A percentile compares a stretch with the other conserved stretches of the same genome.
phyloP scores from a whole-genome alignment of 2,888 invertebrate genomes.

The Tribolium freemani region DNA sequence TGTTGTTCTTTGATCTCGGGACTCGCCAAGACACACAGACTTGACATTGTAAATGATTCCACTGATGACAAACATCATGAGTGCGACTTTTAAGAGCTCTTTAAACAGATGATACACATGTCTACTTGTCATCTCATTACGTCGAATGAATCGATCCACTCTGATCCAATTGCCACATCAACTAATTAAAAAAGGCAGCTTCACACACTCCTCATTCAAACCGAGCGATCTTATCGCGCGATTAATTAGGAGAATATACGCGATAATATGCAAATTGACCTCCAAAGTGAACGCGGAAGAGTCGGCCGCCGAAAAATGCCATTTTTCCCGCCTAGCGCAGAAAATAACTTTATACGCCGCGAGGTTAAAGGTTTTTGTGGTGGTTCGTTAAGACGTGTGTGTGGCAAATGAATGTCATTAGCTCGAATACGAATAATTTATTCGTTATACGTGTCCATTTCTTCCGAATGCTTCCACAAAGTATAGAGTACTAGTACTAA shows the following conservation, averaged over 20 bases:
- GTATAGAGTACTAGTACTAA: conserved; percentile 7
- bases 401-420: conserved; percentile 32
- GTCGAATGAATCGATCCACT: conserved; percentile 22
- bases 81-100: conserved; percentile 37
- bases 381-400: conserved; percentile 17
- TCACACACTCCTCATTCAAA: neutral
- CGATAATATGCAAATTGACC: conserved; percentile 23
- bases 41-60: conserved; percentile 40
- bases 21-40: conserved; percentile 17
- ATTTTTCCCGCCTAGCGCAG: neutral
- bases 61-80: conserved; percentile 40
- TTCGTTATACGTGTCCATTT: conserved; percentile 2
- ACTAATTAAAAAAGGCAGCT: conserved; percentile 27
- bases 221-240: conserved; percentile 6
- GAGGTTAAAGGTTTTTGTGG: conserved; percentile 4
- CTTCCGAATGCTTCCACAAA: conserved; percentile 1
- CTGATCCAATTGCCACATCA: conserved; percentile 21
- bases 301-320: too few relatives aligned
- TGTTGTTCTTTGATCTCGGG: conserved; percentile 18
- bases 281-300: too few relatives aligned
- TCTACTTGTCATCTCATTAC: conserved; percentile 19
- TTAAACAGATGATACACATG: conserved; percentile 35
- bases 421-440: conserved; percentile 28
- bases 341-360: neutral
- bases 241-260: conserved; percentile 27